Percentiles rank a stretch among this genome's conserved stretches.
These are phyloP conservation scores for Notechis scutatus DNA, from an alignment of 2,113 vertebrate genomes.

Conservation along the genomic window DNA sequence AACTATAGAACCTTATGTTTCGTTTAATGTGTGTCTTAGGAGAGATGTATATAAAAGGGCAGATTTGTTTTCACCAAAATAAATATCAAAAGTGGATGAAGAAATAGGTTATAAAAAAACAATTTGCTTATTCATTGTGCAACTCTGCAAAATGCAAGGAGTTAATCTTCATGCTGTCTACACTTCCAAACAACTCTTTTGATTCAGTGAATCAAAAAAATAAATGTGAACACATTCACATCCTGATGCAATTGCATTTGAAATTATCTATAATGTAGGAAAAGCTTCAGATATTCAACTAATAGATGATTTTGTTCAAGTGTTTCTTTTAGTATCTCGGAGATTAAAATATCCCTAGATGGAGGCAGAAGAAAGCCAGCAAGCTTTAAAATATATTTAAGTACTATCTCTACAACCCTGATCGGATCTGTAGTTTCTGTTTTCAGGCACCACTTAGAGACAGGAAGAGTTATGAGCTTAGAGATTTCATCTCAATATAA, in stretches of 20 bases:
- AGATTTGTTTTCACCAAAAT: neutral
- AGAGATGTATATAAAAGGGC: neutral
- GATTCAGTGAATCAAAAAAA: neutral
- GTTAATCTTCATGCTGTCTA: neutral
- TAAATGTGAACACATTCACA: neutral
- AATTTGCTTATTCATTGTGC: neutral
- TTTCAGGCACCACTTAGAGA: conserved; percentile 38
- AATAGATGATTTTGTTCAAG: neutral
- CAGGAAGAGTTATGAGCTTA: conserved; percentile 37
- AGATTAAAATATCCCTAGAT: conserved; percentile 24
- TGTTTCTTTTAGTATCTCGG: conserved; percentile 1
- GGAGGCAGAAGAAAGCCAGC: neutral
- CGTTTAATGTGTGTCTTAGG: neutral
- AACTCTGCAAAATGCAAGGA: neutral
- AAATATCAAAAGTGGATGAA: neutral
- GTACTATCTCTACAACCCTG: conserved; percentile 9
- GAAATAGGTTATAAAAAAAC: neutral
- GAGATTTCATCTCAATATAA: conserved; percentile 44
- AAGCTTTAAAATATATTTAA: conserved; percentile 30
- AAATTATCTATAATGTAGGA: neutral
- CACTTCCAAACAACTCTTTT: neutral
- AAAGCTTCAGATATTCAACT: neutral
- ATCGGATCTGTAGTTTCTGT: conserved; percentile 3
- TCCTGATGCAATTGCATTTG: neutral
- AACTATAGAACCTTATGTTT: neutral